Evolutionary conservation across 2,797 vertebrate species (phyloP).

Genomic region (Setipinna tenuifilis): DNA sequence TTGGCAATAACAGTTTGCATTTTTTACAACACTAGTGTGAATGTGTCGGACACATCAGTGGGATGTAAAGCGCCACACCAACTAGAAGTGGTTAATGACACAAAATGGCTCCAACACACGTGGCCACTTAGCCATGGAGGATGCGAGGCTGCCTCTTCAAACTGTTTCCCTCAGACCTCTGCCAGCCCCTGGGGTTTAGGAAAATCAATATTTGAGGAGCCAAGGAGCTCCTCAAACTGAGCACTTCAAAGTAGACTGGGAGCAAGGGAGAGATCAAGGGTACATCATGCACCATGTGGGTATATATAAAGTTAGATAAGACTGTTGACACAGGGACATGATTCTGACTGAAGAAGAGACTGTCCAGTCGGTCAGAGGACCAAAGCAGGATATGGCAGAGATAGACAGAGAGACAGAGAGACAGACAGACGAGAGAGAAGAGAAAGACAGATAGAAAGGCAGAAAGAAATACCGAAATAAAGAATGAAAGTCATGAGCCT

Average conservation of each 20-base stretch:
- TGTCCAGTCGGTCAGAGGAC: background rate
- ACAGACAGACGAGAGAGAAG: background rate
- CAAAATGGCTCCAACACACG: background rate
- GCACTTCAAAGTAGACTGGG: slow-evolving; percentile 33
- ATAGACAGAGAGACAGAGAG: background rate
- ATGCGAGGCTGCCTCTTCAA: background rate
- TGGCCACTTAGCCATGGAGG: background rate
- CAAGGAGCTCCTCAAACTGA: background rate
- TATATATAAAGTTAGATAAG: slow-evolving; percentile 5
- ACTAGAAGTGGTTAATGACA: background rate
- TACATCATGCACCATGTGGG: background rate
- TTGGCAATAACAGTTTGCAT: too few species aligned
- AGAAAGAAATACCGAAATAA: background rate
- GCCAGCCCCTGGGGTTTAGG: slow-evolving; percentile 7
- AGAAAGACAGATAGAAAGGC: background rate
- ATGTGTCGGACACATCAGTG: too few species aligned
- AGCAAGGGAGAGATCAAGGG: slow-evolving; percentile 19
- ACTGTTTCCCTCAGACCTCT: background rate
- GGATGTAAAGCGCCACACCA: too few species aligned
- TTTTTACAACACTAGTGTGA: too few species aligned
- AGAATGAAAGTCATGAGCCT: background rate
- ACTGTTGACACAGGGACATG: slow-evolving; percentile 5
- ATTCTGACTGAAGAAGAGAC: background rate
- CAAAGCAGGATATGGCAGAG: background rate
- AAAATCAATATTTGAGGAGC: slow-evolving; percentile 46